Evolutionary conservation across 2,888 invertebrate genomes (phyloP).

Genomic region (Anodontia alba): DNA sequence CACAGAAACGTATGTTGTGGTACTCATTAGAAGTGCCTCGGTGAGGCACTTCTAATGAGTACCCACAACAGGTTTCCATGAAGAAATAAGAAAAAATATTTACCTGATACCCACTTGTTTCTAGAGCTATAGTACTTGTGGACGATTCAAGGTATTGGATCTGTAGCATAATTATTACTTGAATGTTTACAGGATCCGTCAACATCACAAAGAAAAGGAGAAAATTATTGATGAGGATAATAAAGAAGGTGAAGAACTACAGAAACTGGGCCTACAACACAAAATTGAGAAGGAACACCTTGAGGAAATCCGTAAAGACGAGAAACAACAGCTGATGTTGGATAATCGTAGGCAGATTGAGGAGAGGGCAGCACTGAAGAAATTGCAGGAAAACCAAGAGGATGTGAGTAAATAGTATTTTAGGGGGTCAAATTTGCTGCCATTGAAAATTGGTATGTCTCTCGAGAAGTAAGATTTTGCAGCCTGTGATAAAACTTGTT

Average conservation of each 20-base stretch:
- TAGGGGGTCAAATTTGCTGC: too few species aligned
- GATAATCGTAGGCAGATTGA: conserved; percentile 82
- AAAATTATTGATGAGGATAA: conserved; percentile 68
- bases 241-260: conserved; percentile 82
- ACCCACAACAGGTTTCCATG: too few species aligned
- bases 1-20: too few species aligned
- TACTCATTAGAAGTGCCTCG: too few species aligned
- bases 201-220: conserved; percentile 71
- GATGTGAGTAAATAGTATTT: conserved; percentile 71
- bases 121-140: too few species aligned
- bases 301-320: conserved; percentile 78
- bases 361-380: conserved; percentile 78
- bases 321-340: conserved; percentile 74
- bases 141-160: too few species aligned
- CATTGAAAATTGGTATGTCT: background rate
- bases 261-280: conserved; percentile 79
- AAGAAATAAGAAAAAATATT: too few species aligned
- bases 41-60: too few species aligned
- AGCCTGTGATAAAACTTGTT: background rate
- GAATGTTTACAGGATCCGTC: conserved; percentile 76
- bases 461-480: background rate
- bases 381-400: conserved; percentile 80
- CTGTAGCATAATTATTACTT: too few species aligned
- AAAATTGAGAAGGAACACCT: conserved; percentile 80
- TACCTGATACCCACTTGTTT: too few species aligned